Base-by-base conservation (phyloP, 2,797 vertebrate genomes). In the Botia kubotai region DNA sequence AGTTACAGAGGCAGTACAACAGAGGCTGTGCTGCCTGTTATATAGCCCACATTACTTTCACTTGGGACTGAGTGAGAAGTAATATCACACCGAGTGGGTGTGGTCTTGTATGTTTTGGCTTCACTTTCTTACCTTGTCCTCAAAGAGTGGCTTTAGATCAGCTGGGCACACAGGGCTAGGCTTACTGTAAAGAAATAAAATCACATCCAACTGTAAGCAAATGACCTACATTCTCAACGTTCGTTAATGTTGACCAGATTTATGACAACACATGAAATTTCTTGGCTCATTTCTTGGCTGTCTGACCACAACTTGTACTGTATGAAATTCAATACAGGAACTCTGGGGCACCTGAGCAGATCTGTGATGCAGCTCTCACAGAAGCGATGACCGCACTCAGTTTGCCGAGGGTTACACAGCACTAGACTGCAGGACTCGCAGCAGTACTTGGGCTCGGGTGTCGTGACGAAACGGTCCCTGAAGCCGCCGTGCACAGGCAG, bases 371-470 rank as follows among this genome's bases (percentile, higher is more conserved):
- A 99, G 90, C 93, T 97, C 86, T 97, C 95, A 29, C 98, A 99
- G 91, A 97, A 99, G 58, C 98, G 95, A 87, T 99, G 98, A 11
- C 98, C 98, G 65, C 98, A 98, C 89, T 98, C 97, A 0, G 98
- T 99, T 92, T 99, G 98, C 48, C 95, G 93, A 0, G 97, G 97
- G 86, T 95, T 95, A 89, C 97, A 98, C 82, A 99, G 92, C 85
- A 97, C 97, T 89, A 96, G 94, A 55, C 87, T 92, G 91, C 98
- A 99, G 81, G 95, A 90, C 93, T 98, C 97, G n/a, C 98, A 99
- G 89, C 96, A 95, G 90, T 99, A 99, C 84, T 99, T 99, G 83
- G 95, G 92, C 72, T 99, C 98, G 39, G 98, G 97, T 0, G 90
- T 87, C 83, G 95, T 95, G 82, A 97, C 92, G 26, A 98, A 98